phyloP scores from a whole-genome alignment of 2,113 vertebrate species.

The Spizaetus ornatus region DNA sequence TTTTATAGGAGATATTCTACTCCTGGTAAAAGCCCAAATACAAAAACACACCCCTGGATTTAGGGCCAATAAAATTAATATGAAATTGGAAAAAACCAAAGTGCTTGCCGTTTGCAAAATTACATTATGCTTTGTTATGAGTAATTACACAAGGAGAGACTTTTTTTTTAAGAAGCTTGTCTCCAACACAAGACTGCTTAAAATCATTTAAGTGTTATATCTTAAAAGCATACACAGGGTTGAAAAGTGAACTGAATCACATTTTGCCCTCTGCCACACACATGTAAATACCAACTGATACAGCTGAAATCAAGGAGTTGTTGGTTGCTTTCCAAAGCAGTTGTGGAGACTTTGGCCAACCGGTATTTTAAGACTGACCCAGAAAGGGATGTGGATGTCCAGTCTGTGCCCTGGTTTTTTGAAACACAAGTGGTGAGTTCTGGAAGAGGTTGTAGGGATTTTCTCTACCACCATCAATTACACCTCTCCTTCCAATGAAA shows the following conservation, averaged over 20 bases:
- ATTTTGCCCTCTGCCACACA: background rate
- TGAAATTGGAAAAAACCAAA: background rate
- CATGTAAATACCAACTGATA: background rate
- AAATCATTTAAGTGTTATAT: background rate
- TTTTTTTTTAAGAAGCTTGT: background rate
- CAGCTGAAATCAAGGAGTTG: background rate
- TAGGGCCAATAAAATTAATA: background rate
- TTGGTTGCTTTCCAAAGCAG: background rate
- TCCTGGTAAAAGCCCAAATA: background rate
- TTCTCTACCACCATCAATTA: background rate
- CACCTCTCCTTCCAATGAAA: background rate
- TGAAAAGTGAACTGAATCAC: background rate
- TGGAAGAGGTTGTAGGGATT: background rate
- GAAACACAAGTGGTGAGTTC: background rate
- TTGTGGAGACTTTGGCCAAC: background rate
- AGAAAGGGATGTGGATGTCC: background rate
- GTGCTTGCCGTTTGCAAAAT: background rate
- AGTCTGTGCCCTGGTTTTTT: background rate
- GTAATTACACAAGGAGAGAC: background rate
- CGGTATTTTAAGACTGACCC: background rate
- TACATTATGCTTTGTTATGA: background rate
- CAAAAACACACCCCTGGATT: background rate
- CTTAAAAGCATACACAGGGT: background rate
- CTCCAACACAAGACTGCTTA: background rate
- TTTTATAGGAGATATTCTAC: background rate